Evolutionary conservation across 2,888 invertebrate genomes (phyloP), one percentile per base, ranked within the genome.

Genomic region (Eupithecia insigniata): DNA sequence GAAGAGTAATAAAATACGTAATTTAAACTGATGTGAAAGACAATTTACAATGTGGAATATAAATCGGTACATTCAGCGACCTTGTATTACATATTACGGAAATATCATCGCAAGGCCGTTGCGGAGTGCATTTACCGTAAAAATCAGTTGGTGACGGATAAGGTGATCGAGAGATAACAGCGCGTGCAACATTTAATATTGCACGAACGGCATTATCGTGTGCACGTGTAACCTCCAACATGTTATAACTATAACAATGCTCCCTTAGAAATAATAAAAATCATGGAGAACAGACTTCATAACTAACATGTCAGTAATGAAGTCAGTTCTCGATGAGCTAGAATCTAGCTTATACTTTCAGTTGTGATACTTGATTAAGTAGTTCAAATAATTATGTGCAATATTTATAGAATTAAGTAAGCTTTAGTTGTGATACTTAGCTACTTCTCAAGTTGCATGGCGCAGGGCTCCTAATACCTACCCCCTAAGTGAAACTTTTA

Each of bases 191-290:
- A 79, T 78, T 83, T 83, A 84, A 84, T 83, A 83, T 79, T 85
- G 86, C 89, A 88, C 87, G 88, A 86, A 86, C 84, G 82, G 79
- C 82, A 82, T 85, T 89, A 90, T 85, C 84, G 74, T 73, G 76
- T 78, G 84, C 90, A 90, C 90, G 90, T 90, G 90, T 88, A 86
- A 87, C 87, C 85, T 89, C 84, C 83, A 78, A 78, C 81, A 78
- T 78, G 83, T 83, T 80, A 82, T 85, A 83, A 81, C 83, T 80
- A 39, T 4, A 51, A 43, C 36, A 64, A 64, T 39, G 22, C 36
- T 39, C 22, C 30, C 64, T 34, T 66, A 66, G 39, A 46, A 46
- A 66, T 43, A 66, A n/a, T 66, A 66, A 30, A 32, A 62, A 64
- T 30, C 30, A 64, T 26, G 22, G 22, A 34, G 12, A 22, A 61